Conservation (phyloP, 2,113 vertebrate genomes). For the Piprites chloris region DNA sequence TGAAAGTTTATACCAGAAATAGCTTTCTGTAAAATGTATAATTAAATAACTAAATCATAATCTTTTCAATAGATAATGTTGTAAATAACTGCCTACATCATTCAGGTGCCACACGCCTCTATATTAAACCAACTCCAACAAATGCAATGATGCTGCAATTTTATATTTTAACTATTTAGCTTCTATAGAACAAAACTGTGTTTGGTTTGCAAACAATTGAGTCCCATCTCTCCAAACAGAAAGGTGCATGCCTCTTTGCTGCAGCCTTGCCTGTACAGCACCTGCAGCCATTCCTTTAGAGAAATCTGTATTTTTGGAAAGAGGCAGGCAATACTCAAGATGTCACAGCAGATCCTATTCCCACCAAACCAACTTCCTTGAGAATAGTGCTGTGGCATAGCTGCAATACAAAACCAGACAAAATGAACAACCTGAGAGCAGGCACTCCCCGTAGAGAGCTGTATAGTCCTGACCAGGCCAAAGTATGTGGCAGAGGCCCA, state of each 20-base stretch:
- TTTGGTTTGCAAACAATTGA: background rate
- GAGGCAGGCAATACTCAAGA: background rate
- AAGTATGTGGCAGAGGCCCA: background rate
- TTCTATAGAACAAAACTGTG: background rate
- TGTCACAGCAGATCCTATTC: background rate
- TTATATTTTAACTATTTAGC: background rate
- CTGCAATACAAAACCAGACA: background rate
- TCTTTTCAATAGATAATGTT: background rate
- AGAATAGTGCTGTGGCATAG: background rate
- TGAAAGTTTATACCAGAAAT: background rate
- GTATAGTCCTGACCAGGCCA: background rate
- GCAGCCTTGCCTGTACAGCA: background rate
- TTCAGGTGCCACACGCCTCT: background rate
- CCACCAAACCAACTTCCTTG: accelerated
- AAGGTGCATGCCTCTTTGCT: background rate
- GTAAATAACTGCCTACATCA: background rate
- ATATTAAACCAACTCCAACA: background rate
- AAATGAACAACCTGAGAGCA: background rate
- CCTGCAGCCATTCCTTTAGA: background rate
- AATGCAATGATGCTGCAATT: background rate
- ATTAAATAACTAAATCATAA: background rate
- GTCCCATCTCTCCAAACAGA: background rate
- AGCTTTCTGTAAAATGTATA: background rate
- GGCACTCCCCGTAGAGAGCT: background rate
- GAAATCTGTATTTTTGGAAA: background rate